phyloP scores from a whole-genome alignment of 2,797 vertebrate genomes.

The Sebastes diaconus region DNA sequence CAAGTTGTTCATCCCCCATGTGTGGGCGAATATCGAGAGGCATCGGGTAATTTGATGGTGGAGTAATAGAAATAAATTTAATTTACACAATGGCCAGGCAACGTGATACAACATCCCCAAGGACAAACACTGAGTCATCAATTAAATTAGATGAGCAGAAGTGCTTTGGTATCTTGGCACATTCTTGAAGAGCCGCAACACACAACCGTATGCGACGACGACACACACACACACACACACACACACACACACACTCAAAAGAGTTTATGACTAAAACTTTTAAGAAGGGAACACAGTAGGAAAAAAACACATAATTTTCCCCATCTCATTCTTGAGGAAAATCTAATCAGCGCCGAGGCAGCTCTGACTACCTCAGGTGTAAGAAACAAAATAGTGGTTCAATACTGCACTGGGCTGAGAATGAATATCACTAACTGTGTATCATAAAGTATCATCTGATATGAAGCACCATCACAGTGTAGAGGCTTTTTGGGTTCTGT shows the following conservation, averaged over 20 bases:
- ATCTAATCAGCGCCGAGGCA: not conserved
- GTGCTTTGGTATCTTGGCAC: conserved; percentile 23
- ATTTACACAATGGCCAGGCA: conserved; percentile 61
- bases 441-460: not conserved
- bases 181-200: conserved; percentile 11
- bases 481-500: not conserved
- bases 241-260: not conserved
- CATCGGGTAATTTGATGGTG: conserved; percentile 54
- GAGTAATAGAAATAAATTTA: conserved; percentile 62
- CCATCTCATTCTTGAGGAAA: not conserved
- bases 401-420: not conserved
- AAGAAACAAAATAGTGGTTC: not conserved
- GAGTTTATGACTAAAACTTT: not conserved
- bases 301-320: not conserved
- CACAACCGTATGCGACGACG: not conserved
- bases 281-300: not conserved
- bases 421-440: not conserved
- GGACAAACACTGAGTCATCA: conserved; percentile 67
- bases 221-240: not conserved
- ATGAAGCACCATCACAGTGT: conserved; percentile 10
- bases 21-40: conserved; percentile 33
- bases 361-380: not conserved
- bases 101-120: conserved; percentile 51
- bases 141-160: conserved; percentile 63
- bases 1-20: conserved; percentile 6